Base-by-base conservation (phyloP, 1,140 invertebrate genomes). In the Cyclina sinensis region DNA sequence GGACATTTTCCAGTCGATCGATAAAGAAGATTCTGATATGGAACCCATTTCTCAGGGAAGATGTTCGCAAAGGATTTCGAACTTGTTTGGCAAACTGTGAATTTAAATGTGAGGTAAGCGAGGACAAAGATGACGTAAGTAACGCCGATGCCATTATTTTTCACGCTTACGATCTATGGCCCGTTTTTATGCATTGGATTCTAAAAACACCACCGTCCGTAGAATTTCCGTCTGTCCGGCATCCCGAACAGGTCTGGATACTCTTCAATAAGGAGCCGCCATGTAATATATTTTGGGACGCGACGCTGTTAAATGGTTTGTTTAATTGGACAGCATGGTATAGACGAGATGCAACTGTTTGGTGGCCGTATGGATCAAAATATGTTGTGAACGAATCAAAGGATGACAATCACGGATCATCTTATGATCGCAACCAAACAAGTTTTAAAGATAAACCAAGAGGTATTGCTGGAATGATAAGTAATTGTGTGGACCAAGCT, bases 391-490 rank as follows among this genome's bases (percentile, higher is more conserved):
- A 27, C 18, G 37, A 73, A 73, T 39, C n/a, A 14, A 86, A 89
- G 18, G 73, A 48, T n/a, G 78, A n/a, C 1, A 0, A 32, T 46
- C 51, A n/a, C 51, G 18, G 12, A n/a, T 3, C 12, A 54, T 54
- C 51, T 11, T 3, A 54, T 18, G 51, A 73, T 35, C 5, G 37
- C 21, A 3, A 14, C n/a, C 37, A 70, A 54, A 89, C 62, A 43
- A 39, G 46, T 70, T 89, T 18, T 9, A 35, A 39, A 68, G 59
- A 89, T 30, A 79, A 89, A 70, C 81, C 88, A 27, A 92, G 90
- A 46, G 89, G 90, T 54, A 96, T 96, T 0, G 96, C 96, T 2
- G 97, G 97, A 96, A 96, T 97, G 89, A 96, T 97, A 2, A 97
- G 96, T 82, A 96, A 97, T 90, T 97, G 97, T 91, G 21, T 93